Evolutionary conservation across 1,140 invertebrate genomes (phyloP).

Genomic region (Drosophila kohkoa): DNA sequence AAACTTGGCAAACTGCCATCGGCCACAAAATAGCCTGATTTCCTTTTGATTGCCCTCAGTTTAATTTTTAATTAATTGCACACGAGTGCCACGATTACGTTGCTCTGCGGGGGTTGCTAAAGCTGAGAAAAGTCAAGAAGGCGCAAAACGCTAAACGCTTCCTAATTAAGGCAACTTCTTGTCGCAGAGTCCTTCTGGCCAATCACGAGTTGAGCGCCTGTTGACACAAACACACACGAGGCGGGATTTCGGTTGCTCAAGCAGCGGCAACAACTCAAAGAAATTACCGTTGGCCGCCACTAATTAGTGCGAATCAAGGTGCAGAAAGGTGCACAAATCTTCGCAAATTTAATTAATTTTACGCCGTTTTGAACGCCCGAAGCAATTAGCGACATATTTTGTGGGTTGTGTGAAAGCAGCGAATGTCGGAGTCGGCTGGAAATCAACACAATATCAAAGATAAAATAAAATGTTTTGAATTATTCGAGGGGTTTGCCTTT

Average conservation of each 20-base stretch:
- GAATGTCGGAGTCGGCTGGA: background rate
- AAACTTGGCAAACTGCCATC: background rate
- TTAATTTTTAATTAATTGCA: conserved; percentile 59
- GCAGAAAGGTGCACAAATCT: conserved; percentile 47
- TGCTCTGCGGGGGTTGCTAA: conserved; percentile 1
- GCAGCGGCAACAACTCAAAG: conserved; percentile 66
- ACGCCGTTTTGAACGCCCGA: conserved; percentile 57
- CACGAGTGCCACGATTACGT: background rate
- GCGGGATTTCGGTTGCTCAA: conserved; percentile 54
- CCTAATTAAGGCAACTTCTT: conserved; percentile 71
- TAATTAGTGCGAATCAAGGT: conserved; percentile 75
- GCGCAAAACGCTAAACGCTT: conserved; percentile 65
- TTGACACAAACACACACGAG: conserved; percentile 55
- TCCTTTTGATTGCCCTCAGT: conserved; percentile 28
- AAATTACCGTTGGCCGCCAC: conserved; percentile 75
- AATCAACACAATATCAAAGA: background rate
- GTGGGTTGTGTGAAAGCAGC: no score
- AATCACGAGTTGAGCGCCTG: conserved; percentile 54
- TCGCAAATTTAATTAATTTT: conserved; percentile 78
- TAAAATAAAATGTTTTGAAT: background rate
- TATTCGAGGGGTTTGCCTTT: background rate
- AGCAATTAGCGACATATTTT: conserved; percentile 42
- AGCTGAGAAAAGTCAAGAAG: conserved; percentile 54
- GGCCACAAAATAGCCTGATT: background rate
- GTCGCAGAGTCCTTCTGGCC: conserved; percentile 45